A percentile compares a stretch with the other conserved stretches of the same genome.
These are phyloP conservation scores for Sebastolobus altivelis DNA, from an alignment of 2,797 vertebrate species.

Conservation along the genomic window DNA sequence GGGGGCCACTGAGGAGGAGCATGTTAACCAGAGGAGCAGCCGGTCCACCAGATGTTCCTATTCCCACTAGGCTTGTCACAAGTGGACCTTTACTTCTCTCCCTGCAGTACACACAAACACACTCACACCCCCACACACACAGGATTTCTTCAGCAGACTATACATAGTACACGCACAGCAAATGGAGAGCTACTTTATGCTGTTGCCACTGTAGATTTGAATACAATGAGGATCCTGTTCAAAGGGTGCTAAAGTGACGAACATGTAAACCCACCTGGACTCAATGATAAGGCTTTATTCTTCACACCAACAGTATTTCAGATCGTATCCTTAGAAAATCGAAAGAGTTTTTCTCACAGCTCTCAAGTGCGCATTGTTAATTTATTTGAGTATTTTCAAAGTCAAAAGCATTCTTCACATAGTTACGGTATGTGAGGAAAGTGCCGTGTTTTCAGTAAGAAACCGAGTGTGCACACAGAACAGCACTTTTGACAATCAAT, in stretches of 20 bases:
- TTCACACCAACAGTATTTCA: slow-evolving; percentile 21
- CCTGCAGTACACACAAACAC: slow-evolving; percentile 62
- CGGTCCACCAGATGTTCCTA: slow-evolving; percentile 86
- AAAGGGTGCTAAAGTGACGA: slow-evolving; percentile 30
- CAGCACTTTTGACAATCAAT: slow-evolving; percentile 43
- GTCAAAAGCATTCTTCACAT: slow-evolving; percentile 21
- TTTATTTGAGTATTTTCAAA: slow-evolving; percentile 35
- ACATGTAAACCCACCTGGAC: slow-evolving; percentile 51
- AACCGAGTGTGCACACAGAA: slow-evolving; percentile 12
- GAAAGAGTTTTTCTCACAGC: slow-evolving; percentile 19
- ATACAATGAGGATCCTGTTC: slow-evolving; percentile 50
- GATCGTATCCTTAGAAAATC: slow-evolving; percentile 26
- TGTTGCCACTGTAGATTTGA: slow-evolving; percentile 49
- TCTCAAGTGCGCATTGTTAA: slow-evolving; percentile 28
- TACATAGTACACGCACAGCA: slow-evolving; percentile 42
- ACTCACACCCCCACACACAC: slow-evolving; percentile 29
- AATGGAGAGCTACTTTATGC: slow-evolving; percentile 33
- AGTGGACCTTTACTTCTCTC: slow-evolving; percentile 85
- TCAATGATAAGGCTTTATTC: slow-evolving; percentile 39
- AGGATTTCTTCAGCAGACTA: slow-evolving; percentile 42
- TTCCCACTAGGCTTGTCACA: slow-evolving; percentile 84
- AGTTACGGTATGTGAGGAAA: not conserved
- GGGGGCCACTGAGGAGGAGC: slow-evolving; percentile 81
- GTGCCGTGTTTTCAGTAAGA: slow-evolving; percentile 7
- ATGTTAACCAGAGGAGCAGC: slow-evolving; percentile 89